Evolutionary conservation across 2,113 vertebrate genomes (phyloP).

Genomic region (Rhipidura dahli): DNA sequence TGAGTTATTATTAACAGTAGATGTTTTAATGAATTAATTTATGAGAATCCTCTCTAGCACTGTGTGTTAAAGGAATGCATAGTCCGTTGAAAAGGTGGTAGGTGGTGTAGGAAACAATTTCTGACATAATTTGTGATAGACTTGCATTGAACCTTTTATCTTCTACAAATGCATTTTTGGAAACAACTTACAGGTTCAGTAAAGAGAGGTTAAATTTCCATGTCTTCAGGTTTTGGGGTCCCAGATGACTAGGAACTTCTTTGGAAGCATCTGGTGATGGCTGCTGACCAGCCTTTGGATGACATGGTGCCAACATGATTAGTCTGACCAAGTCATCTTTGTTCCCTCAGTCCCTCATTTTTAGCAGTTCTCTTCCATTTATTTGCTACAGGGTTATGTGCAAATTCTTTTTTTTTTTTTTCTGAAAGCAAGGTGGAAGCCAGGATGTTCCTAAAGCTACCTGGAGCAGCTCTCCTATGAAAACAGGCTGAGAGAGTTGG

Average conservation of each 20-base stretch:
- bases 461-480: background rate
- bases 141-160: background rate
- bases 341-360: background rate
- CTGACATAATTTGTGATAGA: background rate
- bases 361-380: background rate
- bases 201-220: background rate
- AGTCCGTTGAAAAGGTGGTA: background rate
- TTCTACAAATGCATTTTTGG: background rate
- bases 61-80: background rate
- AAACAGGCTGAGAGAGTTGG: background rate
- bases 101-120: background rate
- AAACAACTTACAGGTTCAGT: background rate
- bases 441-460: background rate
- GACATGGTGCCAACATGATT: background rate
- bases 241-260: background rate
- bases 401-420: background rate
- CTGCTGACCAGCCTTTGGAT: background rate
- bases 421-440: background rate
- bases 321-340: background rate
- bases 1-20: background rate
- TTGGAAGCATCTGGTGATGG: background rate
- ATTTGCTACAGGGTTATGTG: background rate
- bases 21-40: background rate
- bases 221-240: background rate
- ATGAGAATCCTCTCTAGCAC: background rate